phyloP scores from a whole-genome alignment of 2,888 invertebrate genomes.

The Lasioglossum malachurum region DNA sequence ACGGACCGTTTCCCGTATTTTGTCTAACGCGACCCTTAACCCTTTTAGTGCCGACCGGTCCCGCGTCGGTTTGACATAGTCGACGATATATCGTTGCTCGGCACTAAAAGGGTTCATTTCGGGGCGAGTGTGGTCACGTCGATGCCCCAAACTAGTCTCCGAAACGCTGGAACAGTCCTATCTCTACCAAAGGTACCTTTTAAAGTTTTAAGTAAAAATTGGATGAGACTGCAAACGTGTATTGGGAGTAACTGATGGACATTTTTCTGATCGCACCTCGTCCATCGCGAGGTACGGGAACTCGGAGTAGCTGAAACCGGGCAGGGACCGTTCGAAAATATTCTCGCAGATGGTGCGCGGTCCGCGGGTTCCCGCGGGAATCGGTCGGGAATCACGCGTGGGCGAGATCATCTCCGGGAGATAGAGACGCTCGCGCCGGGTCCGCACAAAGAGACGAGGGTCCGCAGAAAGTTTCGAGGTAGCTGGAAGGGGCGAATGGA shows the following conservation, averaged over 20 bases:
- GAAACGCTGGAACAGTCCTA: not conserved
- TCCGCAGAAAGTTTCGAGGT: constrained; percentile 67
- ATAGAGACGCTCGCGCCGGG: constrained; percentile 39
- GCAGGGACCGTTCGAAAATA: constrained; percentile 27
- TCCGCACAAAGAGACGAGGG: constrained; percentile 48
- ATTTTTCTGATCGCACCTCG: not conserved
- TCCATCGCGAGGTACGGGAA: not conserved
- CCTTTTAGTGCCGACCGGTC: too few species aligned
- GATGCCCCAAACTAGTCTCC: not conserved
- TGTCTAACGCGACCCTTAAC: not conserved
- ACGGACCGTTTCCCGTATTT: not conserved
- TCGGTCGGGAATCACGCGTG: constrained; percentile 50
- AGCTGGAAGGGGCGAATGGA: constrained; percentile 71
- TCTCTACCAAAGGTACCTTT: too few species aligned
- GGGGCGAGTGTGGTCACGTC: too few species aligned
- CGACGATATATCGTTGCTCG: too few species aligned
- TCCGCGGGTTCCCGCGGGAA: constrained; percentile 37
- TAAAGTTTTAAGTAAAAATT: too few species aligned
- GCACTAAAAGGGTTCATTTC: not conserved
- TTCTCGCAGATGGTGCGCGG: constrained; percentile 33
- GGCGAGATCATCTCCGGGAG: constrained; percentile 63
- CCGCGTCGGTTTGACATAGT: too few species aligned
- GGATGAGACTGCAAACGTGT: too few species aligned
- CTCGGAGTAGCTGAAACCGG: too few species aligned
- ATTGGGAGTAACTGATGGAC: too few species aligned